phyloP scores from a whole-genome alignment of 2,113 vertebrate genomes.

The Phyllopteryx taeniolatus region DNA sequence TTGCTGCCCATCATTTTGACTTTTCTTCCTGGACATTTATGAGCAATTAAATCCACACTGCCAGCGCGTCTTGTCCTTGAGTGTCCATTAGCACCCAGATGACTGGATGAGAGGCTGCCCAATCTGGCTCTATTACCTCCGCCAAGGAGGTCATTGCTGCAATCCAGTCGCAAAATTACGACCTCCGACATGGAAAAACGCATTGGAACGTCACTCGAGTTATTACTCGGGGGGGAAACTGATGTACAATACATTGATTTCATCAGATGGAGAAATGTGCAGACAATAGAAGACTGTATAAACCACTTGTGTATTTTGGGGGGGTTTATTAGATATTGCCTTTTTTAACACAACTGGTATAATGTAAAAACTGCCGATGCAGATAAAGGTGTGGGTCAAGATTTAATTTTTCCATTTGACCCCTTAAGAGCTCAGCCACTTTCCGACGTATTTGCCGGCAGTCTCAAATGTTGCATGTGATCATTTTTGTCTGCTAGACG shows the following conservation, averaged over 20 bases:
- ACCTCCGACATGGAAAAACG: slow-evolving; percentile 1
- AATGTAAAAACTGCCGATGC: neutral
- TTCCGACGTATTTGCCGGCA: no score
- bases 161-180: neutral
- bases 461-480: no score
- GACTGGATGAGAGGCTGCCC: slow-evolving; percentile 13
- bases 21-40: slow-evolving; percentile 20
- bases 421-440: no score
- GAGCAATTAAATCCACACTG: slow-evolving; percentile 20
- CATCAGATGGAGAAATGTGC: neutral
- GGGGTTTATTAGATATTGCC: neutral
- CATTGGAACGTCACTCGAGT: neutral
- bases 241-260: neutral
- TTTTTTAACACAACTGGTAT: neutral
- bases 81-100: slow-evolving; percentile 26
- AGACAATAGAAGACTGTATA: neutral
- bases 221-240: neutral
- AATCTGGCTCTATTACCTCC: slow-evolving; percentile 18
- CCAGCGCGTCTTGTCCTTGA: slow-evolving; percentile 16
- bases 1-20: slow-evolving; percentile 16
- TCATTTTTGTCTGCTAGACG: no score
- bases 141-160: neutral
- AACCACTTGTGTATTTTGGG: neutral
- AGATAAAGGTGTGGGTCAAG: no score
- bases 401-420: no score